Evolutionary conservation across 2,113 vertebrate species (phyloP).

Genomic region (Hystrix cristata): DNA sequence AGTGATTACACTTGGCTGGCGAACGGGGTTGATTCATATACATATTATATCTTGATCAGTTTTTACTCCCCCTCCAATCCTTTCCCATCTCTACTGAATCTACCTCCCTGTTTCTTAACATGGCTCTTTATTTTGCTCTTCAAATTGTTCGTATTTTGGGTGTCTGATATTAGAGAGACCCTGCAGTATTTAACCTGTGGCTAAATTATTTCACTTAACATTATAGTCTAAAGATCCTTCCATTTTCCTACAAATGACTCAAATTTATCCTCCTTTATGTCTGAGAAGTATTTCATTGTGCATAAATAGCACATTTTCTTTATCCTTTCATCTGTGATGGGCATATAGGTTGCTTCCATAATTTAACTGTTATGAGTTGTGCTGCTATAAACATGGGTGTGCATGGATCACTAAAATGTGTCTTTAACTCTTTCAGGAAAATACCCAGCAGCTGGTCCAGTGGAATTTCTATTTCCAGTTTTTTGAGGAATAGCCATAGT

Average conservation of each 20-base stretch:
- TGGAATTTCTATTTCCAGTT: neutral
- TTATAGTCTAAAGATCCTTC: neutral
- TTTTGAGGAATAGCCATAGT: neutral
- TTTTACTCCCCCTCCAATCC: neutral
- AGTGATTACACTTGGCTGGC: neutral
- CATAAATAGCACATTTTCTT: neutral
- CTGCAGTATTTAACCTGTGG: neutral
- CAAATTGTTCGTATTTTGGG: neutral
- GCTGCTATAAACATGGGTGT: neutral
- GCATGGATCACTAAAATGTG: fast-evolving
- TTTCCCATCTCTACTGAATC: neutral
- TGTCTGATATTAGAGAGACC: neutral
- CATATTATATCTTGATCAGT: neutral
- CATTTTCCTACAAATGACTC: neutral
- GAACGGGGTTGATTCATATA: neutral
- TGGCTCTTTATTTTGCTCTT: neutral
- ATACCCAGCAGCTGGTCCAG: neutral
- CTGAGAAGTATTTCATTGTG: neutral
- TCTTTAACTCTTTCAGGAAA: neutral
- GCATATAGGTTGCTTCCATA: neutral
- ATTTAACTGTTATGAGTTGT: neutral
- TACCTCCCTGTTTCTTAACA: neutral
- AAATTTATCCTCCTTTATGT: neutral
- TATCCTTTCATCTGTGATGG: neutral
- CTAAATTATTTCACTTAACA: neutral